A percentile compares a stretch with the other conserved stretches of the same genome.
Conservation (phyloP, 1,140 invertebrate species). For the Carcinoscorpius rotundicauda region DNA sequence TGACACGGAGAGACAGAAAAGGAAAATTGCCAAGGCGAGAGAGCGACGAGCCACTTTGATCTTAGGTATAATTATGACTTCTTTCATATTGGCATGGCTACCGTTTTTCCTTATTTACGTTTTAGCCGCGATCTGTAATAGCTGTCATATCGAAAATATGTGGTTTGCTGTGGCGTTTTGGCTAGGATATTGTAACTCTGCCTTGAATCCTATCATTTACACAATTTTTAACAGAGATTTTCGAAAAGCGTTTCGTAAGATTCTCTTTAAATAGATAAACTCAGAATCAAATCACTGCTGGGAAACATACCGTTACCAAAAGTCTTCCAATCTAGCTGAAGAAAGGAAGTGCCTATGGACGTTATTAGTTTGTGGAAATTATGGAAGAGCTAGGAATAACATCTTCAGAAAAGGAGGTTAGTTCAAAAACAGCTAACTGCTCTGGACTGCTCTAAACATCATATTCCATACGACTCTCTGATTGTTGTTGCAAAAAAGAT, state of each 20-base stretch:
- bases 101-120: conserved; percentile 96
- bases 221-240: conserved; percentile 99
- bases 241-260: conserved; percentile 83
- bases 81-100: conserved; percentile 97
- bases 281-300: too few relatives aligned
- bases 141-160: conserved; percentile 45
- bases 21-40: conserved; percentile 85
- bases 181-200: conserved; percentile 98
- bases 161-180: conserved; percentile 95
- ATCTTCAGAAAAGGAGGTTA: too few relatives aligned
- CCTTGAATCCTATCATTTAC: conserved; percentile 96
- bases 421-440: too few relatives aligned
- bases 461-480: too few relatives aligned
- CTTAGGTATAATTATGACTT: conserved; percentile 94
- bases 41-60: conserved; percentile 95
- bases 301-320: too few relatives aligned
- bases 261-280: conserved; percentile 68
- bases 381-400: too few relatives aligned
- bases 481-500: too few relatives aligned
- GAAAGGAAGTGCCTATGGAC: too few relatives aligned
- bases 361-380: too few relatives aligned
- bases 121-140: conserved; percentile 60
- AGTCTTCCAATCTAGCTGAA: too few relatives aligned
- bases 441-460: too few relatives aligned
- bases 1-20: conserved; percentile 83